phyloP scores from a whole-genome alignment of 2,888 invertebrate species.

The Caenorhabditis sp. region DNA sequence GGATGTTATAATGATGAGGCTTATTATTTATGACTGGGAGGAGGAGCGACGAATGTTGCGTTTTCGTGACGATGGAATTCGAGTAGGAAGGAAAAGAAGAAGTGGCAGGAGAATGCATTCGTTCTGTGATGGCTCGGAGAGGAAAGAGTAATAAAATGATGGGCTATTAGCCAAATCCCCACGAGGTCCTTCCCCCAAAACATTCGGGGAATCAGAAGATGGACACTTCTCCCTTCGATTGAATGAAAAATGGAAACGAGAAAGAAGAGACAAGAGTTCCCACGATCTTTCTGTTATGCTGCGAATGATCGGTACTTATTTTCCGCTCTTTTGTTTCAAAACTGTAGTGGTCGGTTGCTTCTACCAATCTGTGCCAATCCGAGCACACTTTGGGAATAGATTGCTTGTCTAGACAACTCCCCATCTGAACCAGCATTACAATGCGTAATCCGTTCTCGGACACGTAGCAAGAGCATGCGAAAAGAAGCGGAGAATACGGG shows the following conservation, averaged over 20 bases:
- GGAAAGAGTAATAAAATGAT: background rate
- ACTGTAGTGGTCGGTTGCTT: too few relatives aligned
- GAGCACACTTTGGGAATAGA: too few relatives aligned
- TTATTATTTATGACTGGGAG: constrained; percentile 44
- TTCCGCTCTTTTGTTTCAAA: too few relatives aligned
- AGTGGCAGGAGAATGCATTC: background rate
- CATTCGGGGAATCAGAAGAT: background rate
- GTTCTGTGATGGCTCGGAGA: background rate
- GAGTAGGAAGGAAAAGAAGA: constrained; percentile 3
- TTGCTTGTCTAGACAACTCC: too few relatives aligned
- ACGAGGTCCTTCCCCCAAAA: too few relatives aligned
- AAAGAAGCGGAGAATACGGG: constrained; percentile 6
- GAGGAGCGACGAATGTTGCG: constrained; percentile 19
- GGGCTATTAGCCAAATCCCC: too few relatives aligned
- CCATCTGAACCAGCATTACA: too few relatives aligned
- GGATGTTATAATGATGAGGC: constrained; percentile 50
- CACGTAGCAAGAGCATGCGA: too few relatives aligned
- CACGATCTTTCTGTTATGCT: background rate
- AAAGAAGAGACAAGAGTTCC: background rate
- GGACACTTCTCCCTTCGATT: background rate
- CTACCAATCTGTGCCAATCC: too few relatives aligned
- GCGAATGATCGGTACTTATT: too few relatives aligned
- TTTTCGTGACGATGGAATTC: constrained; percentile 1
- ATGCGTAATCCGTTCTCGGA: too few relatives aligned
- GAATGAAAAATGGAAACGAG: background rate